These are phyloP conservation scores for Premnoplex brunnescens DNA, from an alignment of 2,797 vertebrate genomes.

Conservation along the genomic window DNA sequence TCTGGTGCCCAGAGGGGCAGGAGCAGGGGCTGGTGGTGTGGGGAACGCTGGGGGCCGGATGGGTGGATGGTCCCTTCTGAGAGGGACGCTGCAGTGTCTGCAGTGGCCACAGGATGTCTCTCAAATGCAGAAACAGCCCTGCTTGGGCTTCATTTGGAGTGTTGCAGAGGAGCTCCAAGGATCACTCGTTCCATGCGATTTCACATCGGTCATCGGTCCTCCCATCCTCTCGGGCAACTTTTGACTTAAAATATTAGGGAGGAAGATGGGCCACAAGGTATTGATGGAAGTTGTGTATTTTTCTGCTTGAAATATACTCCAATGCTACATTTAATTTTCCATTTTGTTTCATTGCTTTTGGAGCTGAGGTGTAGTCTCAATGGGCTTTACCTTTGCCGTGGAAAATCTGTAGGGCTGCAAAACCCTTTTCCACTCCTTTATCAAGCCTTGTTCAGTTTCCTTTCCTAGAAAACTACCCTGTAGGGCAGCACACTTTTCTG, in stretches of 20 bases:
- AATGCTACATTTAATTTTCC: not conserved
- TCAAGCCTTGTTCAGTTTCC: not conserved
- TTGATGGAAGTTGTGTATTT: accelerated
- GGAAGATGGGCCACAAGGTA: not conserved
- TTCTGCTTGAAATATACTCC: not conserved
- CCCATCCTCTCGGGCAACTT: accelerated
- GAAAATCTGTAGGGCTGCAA: not conserved
- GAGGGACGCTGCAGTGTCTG: not conserved
- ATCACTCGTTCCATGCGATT: accelerated
- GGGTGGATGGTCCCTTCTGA: not conserved
- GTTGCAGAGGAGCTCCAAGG: not conserved
- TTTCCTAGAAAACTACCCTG: not conserved
- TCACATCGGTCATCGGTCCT: accelerated
- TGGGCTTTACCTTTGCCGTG: not conserved
- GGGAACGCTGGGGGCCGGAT: too few species aligned
- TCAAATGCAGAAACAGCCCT: slow-evolving; percentile 12
- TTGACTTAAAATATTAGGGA: not conserved
- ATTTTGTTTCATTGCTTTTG: not conserved
- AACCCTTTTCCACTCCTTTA: not conserved
- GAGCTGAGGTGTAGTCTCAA: not conserved
- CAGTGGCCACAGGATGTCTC: slow-evolving; percentile 51
- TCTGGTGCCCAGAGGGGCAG: not conserved
- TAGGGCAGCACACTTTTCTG: not conserved
- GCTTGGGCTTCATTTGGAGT: accelerated
- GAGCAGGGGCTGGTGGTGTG: not conserved